Conservation (phyloP, 1,140 invertebrate genomes). For the Camponotus vicinus region DNA sequence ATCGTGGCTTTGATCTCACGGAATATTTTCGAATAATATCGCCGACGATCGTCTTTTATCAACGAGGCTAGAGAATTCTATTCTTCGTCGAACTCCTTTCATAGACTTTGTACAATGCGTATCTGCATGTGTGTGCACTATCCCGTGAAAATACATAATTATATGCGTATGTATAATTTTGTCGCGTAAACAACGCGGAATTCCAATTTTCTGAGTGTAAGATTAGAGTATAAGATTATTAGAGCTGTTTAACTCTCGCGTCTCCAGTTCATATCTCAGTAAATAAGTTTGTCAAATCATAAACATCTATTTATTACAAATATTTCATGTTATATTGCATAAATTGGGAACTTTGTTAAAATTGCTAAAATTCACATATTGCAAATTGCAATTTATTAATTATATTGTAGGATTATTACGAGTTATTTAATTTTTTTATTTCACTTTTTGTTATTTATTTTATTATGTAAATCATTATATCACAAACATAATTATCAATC, state of each 20-base stretch:
- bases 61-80: conserved; percentile 65
- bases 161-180: conserved; percentile 19
- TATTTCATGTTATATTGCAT: not conserved
- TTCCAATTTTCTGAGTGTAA: not conserved
- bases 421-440: not conserved
- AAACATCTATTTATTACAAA: not conserved
- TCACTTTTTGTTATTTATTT: not conserved
- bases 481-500: not conserved
- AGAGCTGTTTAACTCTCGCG: not conserved
- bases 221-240: not conserved
- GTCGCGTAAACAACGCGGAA: not conserved
- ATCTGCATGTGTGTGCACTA: not conserved
- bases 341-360: not conserved
- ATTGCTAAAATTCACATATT: not conserved
- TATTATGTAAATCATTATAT: not conserved
- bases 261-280: not conserved
- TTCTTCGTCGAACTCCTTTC: conserved; percentile 51
- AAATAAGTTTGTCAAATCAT: not conserved
- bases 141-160: not conserved
- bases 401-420: not conserved
- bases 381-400: not conserved
- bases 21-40: conserved; percentile 74
- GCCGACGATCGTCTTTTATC: conserved; percentile 54
- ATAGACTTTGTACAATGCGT: conserved; percentile 41
- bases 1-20: conserved; percentile 72